Evolutionary conservation across 64 coral and sea anemone species (phyloP).

Genomic region (Catalaphyllia jardinei): DNA sequence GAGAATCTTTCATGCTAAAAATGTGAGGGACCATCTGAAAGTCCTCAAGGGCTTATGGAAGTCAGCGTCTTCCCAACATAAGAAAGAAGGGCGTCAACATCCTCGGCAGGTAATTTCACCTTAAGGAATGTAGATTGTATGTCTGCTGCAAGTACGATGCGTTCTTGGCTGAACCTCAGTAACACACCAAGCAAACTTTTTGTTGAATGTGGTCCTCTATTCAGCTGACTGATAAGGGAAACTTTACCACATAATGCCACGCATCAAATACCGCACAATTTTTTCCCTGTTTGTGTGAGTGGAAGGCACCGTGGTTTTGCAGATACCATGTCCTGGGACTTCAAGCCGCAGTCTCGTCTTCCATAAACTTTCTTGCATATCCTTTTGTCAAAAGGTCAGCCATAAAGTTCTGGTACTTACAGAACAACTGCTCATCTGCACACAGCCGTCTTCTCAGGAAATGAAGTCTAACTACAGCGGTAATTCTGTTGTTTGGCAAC

Average conservation of each 20-base stretch:
- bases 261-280: slow-evolving; percentile 28
- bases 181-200: slow-evolving; percentile 29
- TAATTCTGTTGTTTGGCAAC: slow-evolving; percentile 59
- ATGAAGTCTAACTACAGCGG: slow-evolving; percentile 40
- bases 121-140: neutral
- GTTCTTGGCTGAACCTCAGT: slow-evolving; percentile 14
- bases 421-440: neutral
- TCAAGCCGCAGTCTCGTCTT: neutral
- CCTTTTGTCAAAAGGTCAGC: slow-evolving; percentile 45
- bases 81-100: slow-evolving; percentile 4
- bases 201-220: slow-evolving; percentile 1
- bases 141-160: slow-evolving; percentile 22
- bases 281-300: slow-evolving; percentile 32
- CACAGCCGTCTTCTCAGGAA: slow-evolving; percentile 14
- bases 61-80: slow-evolving; percentile 19
- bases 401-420: slow-evolving; percentile 49
- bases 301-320: slow-evolving; percentile 29
- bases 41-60: neutral
- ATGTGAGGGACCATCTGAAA: slow-evolving; percentile 33
- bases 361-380: slow-evolving; percentile 2
- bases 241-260: neutral
- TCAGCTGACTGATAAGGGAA: slow-evolving; percentile 27
- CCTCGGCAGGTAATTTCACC: slow-evolving; percentile 3
- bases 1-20: slow-evolving; percentile 27
- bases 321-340: slow-evolving; percentile 32